phyloP scores from a whole-genome alignment of 2,113 vertebrate genomes.

The Turdus rufiventris region DNA sequence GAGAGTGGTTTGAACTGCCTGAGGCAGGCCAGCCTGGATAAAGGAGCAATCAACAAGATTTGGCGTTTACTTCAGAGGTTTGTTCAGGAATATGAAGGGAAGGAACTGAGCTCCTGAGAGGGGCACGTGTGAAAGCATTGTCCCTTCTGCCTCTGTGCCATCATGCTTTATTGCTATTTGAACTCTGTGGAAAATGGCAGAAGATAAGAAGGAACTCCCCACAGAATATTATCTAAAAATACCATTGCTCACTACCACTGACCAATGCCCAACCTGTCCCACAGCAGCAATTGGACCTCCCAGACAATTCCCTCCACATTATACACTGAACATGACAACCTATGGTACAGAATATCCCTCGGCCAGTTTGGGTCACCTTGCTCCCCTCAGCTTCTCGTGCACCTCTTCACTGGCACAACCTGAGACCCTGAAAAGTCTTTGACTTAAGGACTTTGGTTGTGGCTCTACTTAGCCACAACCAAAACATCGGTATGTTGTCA shows the following conservation, averaged over 20 bases:
- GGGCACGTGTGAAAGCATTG: neutral
- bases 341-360: fast-evolving
- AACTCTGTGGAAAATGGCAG: neutral
- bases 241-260: neutral
- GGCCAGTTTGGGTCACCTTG: fast-evolving
- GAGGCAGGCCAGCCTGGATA: neutral
- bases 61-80: neutral
- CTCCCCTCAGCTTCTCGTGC: fast-evolving
- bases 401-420: neutral
- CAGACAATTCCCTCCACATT: neutral
- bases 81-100: neutral
- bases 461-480: neutral
- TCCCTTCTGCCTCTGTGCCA: neutral
- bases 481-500: neutral
- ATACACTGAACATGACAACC: neutral
- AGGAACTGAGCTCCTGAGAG: neutral
- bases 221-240: neutral
- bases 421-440: neutral
- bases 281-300: neutral
- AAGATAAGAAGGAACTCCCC: neutral
- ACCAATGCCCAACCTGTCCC: neutral
- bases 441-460: neutral
- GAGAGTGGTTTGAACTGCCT: neutral
- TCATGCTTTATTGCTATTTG: neutral
- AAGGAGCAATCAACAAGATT: neutral